Evolutionary conservation across 2,113 vertebrate species (phyloP).

Genomic region (Lepisosteus osseus): DNA sequence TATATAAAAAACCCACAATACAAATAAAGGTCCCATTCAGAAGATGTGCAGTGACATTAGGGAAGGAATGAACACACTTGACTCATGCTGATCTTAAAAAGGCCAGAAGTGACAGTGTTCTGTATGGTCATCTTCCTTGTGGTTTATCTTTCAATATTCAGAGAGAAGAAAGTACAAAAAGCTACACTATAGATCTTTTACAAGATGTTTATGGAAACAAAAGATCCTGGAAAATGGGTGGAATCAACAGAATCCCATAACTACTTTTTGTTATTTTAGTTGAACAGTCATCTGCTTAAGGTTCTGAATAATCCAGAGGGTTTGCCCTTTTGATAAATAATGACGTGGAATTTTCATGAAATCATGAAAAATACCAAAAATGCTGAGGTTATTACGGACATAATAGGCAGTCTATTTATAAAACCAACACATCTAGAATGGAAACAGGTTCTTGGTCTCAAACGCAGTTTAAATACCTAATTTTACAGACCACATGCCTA

Average conservation of each 20-base stretch:
- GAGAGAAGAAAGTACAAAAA: background rate
- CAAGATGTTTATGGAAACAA: no score
- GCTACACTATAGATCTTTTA: background rate
- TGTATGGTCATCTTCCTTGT: background rate
- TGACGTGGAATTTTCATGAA: background rate
- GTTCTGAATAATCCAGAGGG: background rate
- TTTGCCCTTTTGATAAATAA: background rate
- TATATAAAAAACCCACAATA: conserved; percentile 7
- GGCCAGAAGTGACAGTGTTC: conserved; percentile 17
- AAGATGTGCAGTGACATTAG: conserved; percentile 42
- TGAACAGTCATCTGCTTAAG: background rate
- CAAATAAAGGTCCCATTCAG: conserved; percentile 43
- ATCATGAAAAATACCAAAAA: conserved; percentile 2
- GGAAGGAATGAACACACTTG: conserved; percentile 18
- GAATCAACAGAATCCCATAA: no score
- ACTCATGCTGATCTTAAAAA: conserved; percentile 21
- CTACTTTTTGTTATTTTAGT: background rate
- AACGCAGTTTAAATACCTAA: conserved; percentile 3
- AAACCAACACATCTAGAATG: background rate
- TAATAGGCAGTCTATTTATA: conserved; percentile 17
- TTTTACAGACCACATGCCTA: conserved; percentile 10
- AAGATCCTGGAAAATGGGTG: no score
- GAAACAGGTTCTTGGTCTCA: conserved; percentile 9
- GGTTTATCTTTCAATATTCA: background rate
- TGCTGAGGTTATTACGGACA: background rate